Evolutionary conservation across 1,140 invertebrate species (phyloP).

Genomic region (Scaptomyza graminum): DNA sequence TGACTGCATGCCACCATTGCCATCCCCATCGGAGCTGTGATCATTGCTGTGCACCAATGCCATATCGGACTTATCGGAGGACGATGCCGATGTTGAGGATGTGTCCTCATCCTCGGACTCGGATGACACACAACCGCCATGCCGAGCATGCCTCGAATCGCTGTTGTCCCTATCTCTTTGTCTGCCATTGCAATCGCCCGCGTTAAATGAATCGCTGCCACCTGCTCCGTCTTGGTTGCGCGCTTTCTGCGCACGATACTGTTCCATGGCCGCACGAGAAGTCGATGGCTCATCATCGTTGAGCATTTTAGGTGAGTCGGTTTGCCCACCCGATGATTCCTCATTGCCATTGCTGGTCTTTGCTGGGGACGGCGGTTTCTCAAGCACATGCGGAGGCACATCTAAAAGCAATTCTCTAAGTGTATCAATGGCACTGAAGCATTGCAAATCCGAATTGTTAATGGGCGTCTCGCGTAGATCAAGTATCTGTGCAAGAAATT

Average conservation of each 20-base stretch:
- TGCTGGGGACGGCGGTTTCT: constrained; percentile 2
- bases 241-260: constrained; percentile 54
- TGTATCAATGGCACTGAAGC: constrained; percentile 86
- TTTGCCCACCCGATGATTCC: constrained; percentile 15
- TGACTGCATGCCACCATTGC: constrained; percentile 16
- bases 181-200: constrained; percentile 53
- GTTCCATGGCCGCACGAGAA: constrained; percentile 60
- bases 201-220: constrained; percentile 31
- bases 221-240: constrained; percentile 33
- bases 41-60: constrained; percentile 32
- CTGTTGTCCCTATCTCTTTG: constrained; percentile 25
- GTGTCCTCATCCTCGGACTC: constrained; percentile 71
- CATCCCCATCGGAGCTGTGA: constrained; percentile 28
- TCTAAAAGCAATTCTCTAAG: constrained; percentile 87
- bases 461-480: constrained; percentile 88
- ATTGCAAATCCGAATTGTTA: constrained; percentile 88
- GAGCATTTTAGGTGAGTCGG: constrained; percentile 44
- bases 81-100: constrained; percentile 63
- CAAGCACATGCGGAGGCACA: constrained; percentile 76
- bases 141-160: neutral
- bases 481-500: constrained; percentile 83
- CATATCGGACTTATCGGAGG: constrained; percentile 61
- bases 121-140: constrained; percentile 15
- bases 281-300: constrained; percentile 74
- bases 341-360: constrained; percentile 49